Percentiles rank a stretch among this genome's conserved stretches.
Evolutionary conservation across 64 coral and sea anemone species (phyloP).

Genomic region (Montipora efflorescens): DNA sequence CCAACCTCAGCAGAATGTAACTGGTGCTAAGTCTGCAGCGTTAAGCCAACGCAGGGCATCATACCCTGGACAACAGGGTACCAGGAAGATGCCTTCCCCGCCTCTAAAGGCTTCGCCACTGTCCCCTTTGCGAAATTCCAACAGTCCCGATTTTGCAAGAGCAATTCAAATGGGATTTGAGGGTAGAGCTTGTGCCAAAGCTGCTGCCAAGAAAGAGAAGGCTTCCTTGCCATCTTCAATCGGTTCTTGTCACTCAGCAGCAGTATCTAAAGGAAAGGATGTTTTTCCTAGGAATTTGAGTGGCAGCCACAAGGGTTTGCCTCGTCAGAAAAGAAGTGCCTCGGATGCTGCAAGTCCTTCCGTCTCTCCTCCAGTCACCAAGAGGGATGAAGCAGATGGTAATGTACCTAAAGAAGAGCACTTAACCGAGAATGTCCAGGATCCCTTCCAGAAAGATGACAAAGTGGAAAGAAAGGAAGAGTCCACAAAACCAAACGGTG

Average conservation of each 20-base stretch:
- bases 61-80: conserved; percentile 43
- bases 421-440: neutral
- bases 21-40: conserved; percentile 1
- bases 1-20: conserved; percentile 35
- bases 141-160: conserved; percentile 9
- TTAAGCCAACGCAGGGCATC: conserved; percentile 19
- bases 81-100: conserved; percentile 31
- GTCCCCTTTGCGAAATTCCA: conserved; percentile 34
- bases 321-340: conserved; percentile 15
- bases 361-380: neutral
- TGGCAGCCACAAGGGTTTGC: conserved; percentile 7
- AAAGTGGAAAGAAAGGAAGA: neutral
- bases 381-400: neutral
- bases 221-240: neutral
- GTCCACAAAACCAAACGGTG: neutral
- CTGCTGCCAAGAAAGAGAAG: conserved; percentile 7
- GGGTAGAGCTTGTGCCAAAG: neutral
- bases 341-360: conserved; percentile 5
- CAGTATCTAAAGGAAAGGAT: neutral
- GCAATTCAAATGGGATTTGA: conserved; percentile 11
- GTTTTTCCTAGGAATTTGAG: neutral
- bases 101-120: conserved; percentile 17
- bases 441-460: neutral
- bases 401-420: neutral
- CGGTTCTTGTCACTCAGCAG: neutral